A percentile compares a stretch with the other conserved stretches of the same genome.
phyloP scores from a whole-genome alignment of 2,888 invertebrate species.

The Cephalotes varians region DNA sequence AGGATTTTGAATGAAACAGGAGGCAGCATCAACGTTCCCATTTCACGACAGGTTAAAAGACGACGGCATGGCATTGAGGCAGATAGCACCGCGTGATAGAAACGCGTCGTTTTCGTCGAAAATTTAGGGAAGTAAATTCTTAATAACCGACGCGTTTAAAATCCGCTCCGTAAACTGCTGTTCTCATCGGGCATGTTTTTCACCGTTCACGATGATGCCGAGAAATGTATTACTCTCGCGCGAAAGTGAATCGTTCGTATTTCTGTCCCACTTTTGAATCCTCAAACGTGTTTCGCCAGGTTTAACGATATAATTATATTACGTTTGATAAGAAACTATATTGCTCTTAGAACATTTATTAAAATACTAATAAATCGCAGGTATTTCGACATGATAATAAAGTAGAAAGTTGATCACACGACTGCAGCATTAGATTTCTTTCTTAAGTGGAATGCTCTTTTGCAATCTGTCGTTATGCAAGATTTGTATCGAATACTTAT shows the following conservation, averaged over 20 bases:
- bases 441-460: constrained; percentile 2
- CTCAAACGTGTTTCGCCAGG: constrained; percentile 17
- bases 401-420: constrained; percentile 28
- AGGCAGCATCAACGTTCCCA: constrained; percentile 54
- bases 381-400: constrained; percentile 42
- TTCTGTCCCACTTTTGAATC: constrained; percentile 17
- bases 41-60: constrained; percentile 54
- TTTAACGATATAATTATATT: constrained; percentile 25
- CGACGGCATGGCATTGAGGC: constrained; percentile 49
- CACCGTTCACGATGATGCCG: constrained; percentile 2
- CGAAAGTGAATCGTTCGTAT: constrained; percentile 1
- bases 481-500: background rate
- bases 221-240: background rate
- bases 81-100: constrained; percentile 28
- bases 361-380: constrained; percentile 38
- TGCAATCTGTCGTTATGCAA: constrained; percentile 22
- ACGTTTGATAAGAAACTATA: constrained; percentile 16
- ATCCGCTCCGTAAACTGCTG: constrained; percentile 9
- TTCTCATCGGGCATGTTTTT: constrained; percentile 22
- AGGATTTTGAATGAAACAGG: constrained; percentile 52
- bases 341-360: constrained; percentile 28
- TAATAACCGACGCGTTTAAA: constrained; percentile 43
- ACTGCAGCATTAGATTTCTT: constrained; percentile 11
- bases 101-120: constrained; percentile 37
- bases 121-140: constrained; percentile 45